A percentile compares a stretch with the other conserved stretches of the same genome.
phyloP scores from a whole-genome alignment of 2,113 vertebrate genomes.

The Misgurnus mizolepis region DNA sequence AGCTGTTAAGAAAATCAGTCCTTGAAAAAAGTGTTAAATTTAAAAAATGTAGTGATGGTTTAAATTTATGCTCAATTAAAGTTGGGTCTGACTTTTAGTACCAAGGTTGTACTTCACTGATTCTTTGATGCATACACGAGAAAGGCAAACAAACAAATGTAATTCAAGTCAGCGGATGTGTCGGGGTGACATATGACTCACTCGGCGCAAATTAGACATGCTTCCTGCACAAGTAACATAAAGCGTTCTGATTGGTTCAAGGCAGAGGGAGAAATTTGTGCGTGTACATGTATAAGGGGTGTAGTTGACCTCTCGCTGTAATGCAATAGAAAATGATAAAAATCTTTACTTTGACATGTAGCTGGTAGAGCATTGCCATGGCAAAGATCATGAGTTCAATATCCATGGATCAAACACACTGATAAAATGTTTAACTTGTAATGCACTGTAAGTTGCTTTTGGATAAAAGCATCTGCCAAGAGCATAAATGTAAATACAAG shows the following conservation, averaged over 20 bases:
- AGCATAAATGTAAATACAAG: too few species aligned
- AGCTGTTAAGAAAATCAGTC: slow-evolving; percentile 2
- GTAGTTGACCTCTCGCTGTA: background rate
- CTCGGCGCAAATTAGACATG: slow-evolving; percentile 32
- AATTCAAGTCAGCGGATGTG: slow-evolving; percentile 21
- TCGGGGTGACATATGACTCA: slow-evolving; percentile 40
- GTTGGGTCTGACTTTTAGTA: background rate
- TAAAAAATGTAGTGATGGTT: background rate
- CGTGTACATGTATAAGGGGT: background rate
- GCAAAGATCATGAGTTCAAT: too few species aligned
- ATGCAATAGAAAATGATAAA: background rate
- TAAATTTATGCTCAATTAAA: background rate
- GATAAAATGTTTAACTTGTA: too few species aligned
- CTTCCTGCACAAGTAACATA: slow-evolving; percentile 21
- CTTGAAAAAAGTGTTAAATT: background rate
- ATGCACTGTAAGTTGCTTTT: too few species aligned
- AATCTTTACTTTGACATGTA: background rate
- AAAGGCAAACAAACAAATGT: background rate
- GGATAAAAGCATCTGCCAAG: too few species aligned
- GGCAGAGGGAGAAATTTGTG: background rate
- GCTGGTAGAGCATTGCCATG: too few species aligned
- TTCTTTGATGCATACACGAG: background rate
- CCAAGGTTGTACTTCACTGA: background rate
- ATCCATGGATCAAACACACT: too few species aligned
- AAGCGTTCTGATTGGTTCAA: slow-evolving; percentile 19